Conservation (phyloP, 2,888 invertebrate species). For the Crioceris asparagi region DNA sequence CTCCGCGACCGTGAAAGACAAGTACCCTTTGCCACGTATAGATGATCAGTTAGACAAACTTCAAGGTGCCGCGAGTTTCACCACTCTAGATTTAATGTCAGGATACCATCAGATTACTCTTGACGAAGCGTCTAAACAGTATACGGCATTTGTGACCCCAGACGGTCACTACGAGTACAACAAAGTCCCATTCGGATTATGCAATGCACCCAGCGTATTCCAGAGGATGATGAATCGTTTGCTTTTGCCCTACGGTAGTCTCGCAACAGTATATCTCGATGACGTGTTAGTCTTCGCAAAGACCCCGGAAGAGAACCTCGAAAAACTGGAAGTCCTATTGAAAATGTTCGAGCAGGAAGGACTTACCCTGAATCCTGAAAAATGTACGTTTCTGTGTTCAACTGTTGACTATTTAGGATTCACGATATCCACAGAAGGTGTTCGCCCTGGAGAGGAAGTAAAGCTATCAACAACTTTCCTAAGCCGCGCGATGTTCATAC, state of each 20-base stretch:
- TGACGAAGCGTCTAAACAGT: constrained; percentile 4
- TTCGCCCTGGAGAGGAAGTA: constrained; percentile 21
- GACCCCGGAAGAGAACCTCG: constrained; percentile 8
- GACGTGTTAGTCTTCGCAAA: constrained; percentile 11
- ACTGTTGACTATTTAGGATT: constrained; percentile 33
- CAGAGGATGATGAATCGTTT: constrained; percentile 18
- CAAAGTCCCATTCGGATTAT: constrained; percentile 4
- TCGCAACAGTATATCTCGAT: constrained; percentile 10
- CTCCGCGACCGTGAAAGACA: constrained; percentile 12
- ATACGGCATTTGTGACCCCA: constrained; percentile 7
- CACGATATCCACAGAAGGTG: constrained; percentile 19
- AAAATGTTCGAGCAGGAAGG: constrained; percentile 6
- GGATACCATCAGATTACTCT: constrained; percentile 21
- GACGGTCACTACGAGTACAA: constrained; percentile 1
- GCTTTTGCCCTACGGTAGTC: background rate
- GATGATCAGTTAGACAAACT: constrained; percentile 1
- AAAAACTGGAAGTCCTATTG: constrained; percentile 8
- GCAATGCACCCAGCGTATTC: constrained; percentile 28
- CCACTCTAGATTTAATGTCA: background rate
- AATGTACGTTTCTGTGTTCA: constrained; percentile 15
- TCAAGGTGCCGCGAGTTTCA: background rate
- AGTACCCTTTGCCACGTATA: constrained; percentile 11
- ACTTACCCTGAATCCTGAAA: constrained; percentile 12
- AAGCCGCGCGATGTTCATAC: constrained; percentile 5
- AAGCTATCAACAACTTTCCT: constrained; percentile 4